Conservation (phyloP, 2,888 invertebrate species). For the Acronicta psi region DNA sequence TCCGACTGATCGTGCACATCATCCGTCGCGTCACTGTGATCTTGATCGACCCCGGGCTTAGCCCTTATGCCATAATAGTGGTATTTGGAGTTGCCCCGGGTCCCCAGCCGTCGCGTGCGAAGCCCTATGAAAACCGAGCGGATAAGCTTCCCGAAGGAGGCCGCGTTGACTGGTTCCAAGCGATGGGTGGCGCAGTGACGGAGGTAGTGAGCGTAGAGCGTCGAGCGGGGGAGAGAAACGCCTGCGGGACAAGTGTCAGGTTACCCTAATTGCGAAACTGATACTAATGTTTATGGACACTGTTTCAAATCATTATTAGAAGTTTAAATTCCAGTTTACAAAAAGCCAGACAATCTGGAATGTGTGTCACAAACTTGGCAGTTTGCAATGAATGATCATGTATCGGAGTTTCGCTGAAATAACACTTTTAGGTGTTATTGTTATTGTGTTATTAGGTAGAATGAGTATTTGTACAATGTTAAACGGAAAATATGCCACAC, state of each 20-base stretch:
- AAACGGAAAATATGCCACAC: too few species aligned
- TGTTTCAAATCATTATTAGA: background rate
- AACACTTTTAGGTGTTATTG: too few species aligned
- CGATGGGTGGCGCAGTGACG: constrained; percentile 97
- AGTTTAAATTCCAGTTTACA: too few species aligned
- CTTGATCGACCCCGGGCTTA: constrained; percentile 87
- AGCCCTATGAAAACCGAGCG: constrained; percentile 99
- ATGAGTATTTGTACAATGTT: too few species aligned
- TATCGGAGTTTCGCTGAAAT: too few species aligned
- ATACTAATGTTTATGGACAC: background rate
- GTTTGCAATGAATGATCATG: too few species aligned
- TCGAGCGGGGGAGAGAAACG: constrained; percentile 97
- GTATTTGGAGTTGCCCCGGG: constrained; percentile 99
- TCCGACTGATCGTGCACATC: constrained; percentile 52
- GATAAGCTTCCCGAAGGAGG: constrained; percentile 99
- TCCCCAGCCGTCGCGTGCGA: constrained; percentile 98
- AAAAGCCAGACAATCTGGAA: too few species aligned
- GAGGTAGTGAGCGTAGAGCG: constrained; percentile 98
- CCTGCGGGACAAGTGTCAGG: constrained; percentile 66
- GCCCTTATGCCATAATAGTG: constrained; percentile 99
- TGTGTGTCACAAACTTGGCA: too few species aligned
- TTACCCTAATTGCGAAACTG: background rate
- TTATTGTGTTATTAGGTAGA: too few species aligned
- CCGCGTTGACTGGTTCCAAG: constrained; percentile 99
- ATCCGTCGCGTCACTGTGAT: constrained; percentile 42